These are phyloP conservation scores for Rotaria sp. DNA, from an alignment of 2,888 invertebrate species.

Conservation along the genomic window DNA sequence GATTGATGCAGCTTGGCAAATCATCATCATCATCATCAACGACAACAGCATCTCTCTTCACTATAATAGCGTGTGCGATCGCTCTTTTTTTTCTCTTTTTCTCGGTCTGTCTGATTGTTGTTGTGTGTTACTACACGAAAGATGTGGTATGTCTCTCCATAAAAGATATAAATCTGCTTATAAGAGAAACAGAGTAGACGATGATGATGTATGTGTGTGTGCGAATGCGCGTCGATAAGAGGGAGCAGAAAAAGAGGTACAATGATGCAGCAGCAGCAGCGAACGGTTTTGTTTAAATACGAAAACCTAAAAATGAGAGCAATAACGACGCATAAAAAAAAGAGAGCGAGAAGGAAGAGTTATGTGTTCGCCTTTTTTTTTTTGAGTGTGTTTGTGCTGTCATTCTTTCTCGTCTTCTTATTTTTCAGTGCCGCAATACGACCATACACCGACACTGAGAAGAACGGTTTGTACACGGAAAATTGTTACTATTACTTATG, in stretches of 20 bases:
- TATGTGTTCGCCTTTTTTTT: neutral
- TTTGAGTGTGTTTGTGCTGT: neutral
- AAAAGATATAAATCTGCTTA: conserved; percentile 28
- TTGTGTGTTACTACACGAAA: conserved; percentile 11
- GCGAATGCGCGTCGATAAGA: neutral
- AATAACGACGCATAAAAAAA: neutral
- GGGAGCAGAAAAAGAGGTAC: neutral
- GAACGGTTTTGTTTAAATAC: conserved; percentile 19
- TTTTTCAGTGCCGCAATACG: neutral
- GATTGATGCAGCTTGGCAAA: conserved; percentile 18
- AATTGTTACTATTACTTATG: neutral
- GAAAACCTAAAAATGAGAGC: conserved; percentile 27
- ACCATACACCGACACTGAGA: neutral
- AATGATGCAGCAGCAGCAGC: neutral
- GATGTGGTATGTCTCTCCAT: conserved; percentile 11
- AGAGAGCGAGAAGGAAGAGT: neutral
- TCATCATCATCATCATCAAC: conserved; percentile 1
- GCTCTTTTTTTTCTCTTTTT: conserved; percentile 6
- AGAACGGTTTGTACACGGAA: neutral
- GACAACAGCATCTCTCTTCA: neutral
- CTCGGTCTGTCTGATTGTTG: conserved; percentile 1
- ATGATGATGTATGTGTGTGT: conserved; percentile 11
- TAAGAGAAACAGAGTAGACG: neutral
- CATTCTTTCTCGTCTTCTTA: neutral
- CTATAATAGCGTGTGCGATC: neutral